Base-by-base conservation (phyloP, 2,888 invertebrate species). In the Hybos culiciformis region DNA sequence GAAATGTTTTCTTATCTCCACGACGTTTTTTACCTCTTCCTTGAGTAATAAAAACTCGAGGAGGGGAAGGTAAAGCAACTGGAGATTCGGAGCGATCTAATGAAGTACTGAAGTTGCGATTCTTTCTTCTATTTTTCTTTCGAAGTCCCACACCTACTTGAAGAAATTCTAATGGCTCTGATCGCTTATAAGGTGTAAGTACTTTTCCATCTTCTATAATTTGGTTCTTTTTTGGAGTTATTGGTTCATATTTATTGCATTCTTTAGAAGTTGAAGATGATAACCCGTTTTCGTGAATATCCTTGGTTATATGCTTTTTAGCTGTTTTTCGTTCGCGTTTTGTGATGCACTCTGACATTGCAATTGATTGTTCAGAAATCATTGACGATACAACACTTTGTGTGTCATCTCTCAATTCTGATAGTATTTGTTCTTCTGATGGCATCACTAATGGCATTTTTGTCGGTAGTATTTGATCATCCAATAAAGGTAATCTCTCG, bases 331-430 rank as follows among this genome's bases (percentile, higher is more conserved):
- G 75, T 49, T 78, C 70, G 29, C 74, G 70, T 38, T 70, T 58
- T 53, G 74, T 70, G 18, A 77, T 75, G 23, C 78, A 72, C 56
- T 81, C 81, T 51, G 74, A 76, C 63, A 78, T 75, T 57, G 77
- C 76, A 61, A 77, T 72, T 43, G 81, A 80, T 55, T 77, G 72
- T 65, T 78, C 79, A 40, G 84, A 83, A 63, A 83, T 74, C 12
- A 74, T 78, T 24, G 83, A 83, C 14, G 84, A 84, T 50, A 82
- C 69, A 33, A 84, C 71, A 63, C 83, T 83, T 53, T 81, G 81
- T 15, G 77, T 75, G 55, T 84, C 84, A 39, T 65, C 65, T 54
- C 76, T 78, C 8, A 56, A 53, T 8, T 56, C 53, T 11, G 42
- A 23, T 38, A 77, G 76, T 6, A 73, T 58, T 32, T 78, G 77